A percentile compares a stretch with the other conserved stretches of the same genome.
These are phyloP conservation scores for Lepilemur septentrionalis DNA, from an alignment of 2,797 vertebrate species.

Conservation along the genomic window DNA sequence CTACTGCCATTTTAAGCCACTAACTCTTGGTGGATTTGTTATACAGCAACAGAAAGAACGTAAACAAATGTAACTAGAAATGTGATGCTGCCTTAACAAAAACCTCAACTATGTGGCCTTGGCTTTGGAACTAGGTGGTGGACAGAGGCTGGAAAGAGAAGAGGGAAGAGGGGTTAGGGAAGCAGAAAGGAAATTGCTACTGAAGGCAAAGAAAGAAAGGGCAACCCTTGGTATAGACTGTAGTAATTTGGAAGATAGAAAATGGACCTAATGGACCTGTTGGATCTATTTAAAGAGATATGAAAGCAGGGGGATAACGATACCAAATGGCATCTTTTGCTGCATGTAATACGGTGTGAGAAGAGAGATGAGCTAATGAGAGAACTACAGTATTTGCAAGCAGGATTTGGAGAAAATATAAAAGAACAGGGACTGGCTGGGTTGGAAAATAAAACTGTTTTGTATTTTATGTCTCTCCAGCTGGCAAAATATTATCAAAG, in stretches of 20 bases:
- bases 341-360: not conserved
- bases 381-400: not conserved
- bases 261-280: not conserved
- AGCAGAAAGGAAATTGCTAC: not conserved
- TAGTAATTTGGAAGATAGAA: not conserved
- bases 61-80: constrained; percentile 6
- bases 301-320: not conserved
- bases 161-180: not conserved
- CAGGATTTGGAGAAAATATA: constrained; percentile 11
- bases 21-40: not conserved
- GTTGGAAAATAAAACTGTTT: not conserved
- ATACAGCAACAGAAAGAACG: not conserved
- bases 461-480: constrained; percentile 14
- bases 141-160: not conserved
- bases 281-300: not conserved
- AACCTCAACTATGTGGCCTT: not conserved
- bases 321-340: not conserved
- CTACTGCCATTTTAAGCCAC: not conserved
- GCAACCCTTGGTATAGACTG: not conserved
- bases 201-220: not conserved
- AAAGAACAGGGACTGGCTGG: not conserved
- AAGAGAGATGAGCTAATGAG: not conserved
- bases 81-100: not conserved
- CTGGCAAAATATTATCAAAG: not conserved
- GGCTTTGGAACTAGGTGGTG: not conserved